Evolutionary conservation across 2,797 vertebrate species (phyloP).

Genomic region (Phalanger gymnotis): DNA sequence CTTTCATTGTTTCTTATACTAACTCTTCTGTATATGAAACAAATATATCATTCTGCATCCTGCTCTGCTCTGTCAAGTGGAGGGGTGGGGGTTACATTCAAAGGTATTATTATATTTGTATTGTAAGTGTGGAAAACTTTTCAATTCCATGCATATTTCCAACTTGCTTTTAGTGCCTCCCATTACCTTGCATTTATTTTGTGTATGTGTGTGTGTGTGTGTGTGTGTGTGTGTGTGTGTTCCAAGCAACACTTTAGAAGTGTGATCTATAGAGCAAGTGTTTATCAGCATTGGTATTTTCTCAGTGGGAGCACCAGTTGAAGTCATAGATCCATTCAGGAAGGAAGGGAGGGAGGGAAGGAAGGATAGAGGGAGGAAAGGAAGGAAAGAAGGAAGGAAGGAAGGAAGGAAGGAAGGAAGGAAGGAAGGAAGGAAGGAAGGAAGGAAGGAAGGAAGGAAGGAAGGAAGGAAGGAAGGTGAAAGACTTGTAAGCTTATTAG

Average conservation of each 20-base stretch:
- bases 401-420: no score
- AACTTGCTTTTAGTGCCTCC: no score
- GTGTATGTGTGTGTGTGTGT: no score
- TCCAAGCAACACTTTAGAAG: not conserved
- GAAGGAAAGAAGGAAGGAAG: no score
- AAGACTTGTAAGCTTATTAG: not conserved
- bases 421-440: no score
- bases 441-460: no score
- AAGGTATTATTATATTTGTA: no score
- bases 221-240: not conserved
- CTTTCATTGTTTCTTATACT: not conserved
- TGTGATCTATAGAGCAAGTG: not conserved
- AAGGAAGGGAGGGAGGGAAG: not conserved
- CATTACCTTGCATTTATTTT: no score
- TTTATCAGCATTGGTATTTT: not conserved
- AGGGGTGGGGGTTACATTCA: not conserved
- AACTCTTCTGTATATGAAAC: not conserved
- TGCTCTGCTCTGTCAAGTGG: not conserved
- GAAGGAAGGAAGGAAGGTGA: not conserved
- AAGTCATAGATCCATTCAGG: not conserved
- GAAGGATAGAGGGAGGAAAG: no score
- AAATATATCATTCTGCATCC: not conserved
- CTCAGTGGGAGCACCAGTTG: not conserved
- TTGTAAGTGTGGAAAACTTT: not conserved
- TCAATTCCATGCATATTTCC: not conserved